phyloP scores from a whole-genome alignment of 2,888 invertebrate species.

The Atherix ibis region DNA sequence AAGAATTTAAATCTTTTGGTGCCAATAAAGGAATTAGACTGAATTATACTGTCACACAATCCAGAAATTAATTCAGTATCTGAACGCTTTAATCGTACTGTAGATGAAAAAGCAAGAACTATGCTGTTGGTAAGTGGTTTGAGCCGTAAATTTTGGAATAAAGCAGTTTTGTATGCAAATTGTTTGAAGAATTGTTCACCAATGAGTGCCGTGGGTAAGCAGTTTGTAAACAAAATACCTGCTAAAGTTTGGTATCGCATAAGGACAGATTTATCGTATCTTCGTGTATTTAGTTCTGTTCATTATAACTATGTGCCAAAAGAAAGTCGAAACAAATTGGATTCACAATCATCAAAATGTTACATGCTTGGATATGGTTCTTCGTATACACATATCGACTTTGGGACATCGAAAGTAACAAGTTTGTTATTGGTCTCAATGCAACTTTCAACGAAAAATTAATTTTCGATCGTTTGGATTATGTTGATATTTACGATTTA shows the following conservation, averaged over 20 bases:
- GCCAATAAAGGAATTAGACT: background rate
- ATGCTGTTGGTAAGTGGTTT: conserved; percentile 1
- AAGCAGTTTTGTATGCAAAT: conserved; percentile 1
- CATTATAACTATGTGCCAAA: background rate
- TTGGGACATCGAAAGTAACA: no score
- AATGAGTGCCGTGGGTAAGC: background rate
- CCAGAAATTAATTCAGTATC: conserved; percentile 6
- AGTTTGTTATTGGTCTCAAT: no score
- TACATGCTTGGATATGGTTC: no score
- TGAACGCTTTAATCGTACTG: conserved; percentile 6
- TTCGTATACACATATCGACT: no score
- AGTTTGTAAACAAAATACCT: background rate
- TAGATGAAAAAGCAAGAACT: conserved; percentile 6
- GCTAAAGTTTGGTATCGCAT: background rate
- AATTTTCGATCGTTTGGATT: no score
- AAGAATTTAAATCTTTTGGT: background rate
- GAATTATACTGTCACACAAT: conserved; percentile 2
- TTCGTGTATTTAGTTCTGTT: background rate
- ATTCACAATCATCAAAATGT: no score
- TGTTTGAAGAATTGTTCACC: background rate
- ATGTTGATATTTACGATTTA: no score
- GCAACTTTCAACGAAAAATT: no score
- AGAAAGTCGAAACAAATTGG: background rate
- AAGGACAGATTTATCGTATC: background rate
- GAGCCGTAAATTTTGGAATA: background rate